Evolutionary conservation across 2,888 invertebrate genomes (phyloP).

Genomic region (Plagiodera versicolora): DNA sequence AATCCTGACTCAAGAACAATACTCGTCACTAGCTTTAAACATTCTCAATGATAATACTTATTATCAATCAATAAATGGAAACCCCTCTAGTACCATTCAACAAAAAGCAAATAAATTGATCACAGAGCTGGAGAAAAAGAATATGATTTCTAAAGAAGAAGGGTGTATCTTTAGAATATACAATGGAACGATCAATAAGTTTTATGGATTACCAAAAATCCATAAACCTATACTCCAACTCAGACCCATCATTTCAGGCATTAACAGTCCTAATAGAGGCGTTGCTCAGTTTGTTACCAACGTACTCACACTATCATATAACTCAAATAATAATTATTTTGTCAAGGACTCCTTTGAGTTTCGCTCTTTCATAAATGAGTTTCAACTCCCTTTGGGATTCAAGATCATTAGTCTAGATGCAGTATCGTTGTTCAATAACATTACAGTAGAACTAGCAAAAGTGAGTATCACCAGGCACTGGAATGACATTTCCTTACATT

Average conservation of each 20-base stretch:
- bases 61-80: not conserved
- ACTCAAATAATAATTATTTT: not conserved
- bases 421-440: not conserved
- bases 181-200: not conserved
- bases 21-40: not conserved
- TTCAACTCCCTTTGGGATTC: not conserved
- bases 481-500: not conserved
- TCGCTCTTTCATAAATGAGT: not conserved
- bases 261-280: conserved; percentile 7
- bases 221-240: not conserved
- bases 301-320: conserved; percentile 4
- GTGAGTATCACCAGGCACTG: not conserved
- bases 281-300: not conserved
- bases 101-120: conserved; percentile 10
- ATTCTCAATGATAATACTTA: not conserved
- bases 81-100: conserved; percentile 5
- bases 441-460: not conserved
- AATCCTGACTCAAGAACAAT: conserved; percentile 8
- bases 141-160: not conserved
- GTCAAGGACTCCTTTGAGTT: conserved; percentile 1
- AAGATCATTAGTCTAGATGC: conserved; percentile 8
- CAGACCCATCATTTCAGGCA: conserved; percentile 6
- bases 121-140: not conserved
- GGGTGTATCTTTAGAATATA: not conserved
- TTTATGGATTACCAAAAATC: conserved; percentile 3